Base-by-base conservation (phyloP, 2,113 vertebrate species). In the Chascanopsetta lugubris region DNA sequence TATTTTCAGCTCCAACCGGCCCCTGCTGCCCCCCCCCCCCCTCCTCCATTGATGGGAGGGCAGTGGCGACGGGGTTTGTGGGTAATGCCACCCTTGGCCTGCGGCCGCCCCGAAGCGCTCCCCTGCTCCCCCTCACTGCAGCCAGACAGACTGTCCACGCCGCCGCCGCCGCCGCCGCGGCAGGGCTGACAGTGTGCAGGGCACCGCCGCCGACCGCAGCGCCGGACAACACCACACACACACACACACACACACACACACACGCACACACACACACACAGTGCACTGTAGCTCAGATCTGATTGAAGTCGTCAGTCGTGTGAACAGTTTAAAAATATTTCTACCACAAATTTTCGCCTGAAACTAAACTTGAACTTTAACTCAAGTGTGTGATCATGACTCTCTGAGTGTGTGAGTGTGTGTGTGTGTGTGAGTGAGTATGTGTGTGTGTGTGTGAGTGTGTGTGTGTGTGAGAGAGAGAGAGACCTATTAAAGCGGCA, bases 71-170 rank as follows among this genome's bases (percentile, higher is more conserved):
- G 55, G 78, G 80, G 77, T 63, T 77, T 75, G 79, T 79, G 81
- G 87, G 77, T 83, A 85, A 79, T 85, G 84, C 84, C 85, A 85
- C 80, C 82, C 77, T 79, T 56, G 42, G 68, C 70, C 80, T 85
- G 84, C 43, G 72, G 80, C 61, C 47, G 48, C 56, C 53, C 29
- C 2, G 66, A 71, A 64, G 74, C 62, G 55, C 77, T 83, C 53
- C 56, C 72, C 53, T 25, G 65, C 63, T 61, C 73, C 78, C 80
- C 87, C 85, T 84, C 77, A 72, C 78, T 74, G 87, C 53, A 83
- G 85, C 76, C 84, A 80, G 85, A 87, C 82, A 67, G 83, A 65
- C 85, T 84, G 82, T 87, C 80, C 87, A 25, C 61, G 40, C 75
- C 45, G 69, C 65, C 45, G 9, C 70, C 70, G 34, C 65, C 45